These are phyloP conservation scores for Sebastes flavidus DNA, from an alignment of 2,797 vertebrate genomes.

Conservation along the genomic window DNA sequence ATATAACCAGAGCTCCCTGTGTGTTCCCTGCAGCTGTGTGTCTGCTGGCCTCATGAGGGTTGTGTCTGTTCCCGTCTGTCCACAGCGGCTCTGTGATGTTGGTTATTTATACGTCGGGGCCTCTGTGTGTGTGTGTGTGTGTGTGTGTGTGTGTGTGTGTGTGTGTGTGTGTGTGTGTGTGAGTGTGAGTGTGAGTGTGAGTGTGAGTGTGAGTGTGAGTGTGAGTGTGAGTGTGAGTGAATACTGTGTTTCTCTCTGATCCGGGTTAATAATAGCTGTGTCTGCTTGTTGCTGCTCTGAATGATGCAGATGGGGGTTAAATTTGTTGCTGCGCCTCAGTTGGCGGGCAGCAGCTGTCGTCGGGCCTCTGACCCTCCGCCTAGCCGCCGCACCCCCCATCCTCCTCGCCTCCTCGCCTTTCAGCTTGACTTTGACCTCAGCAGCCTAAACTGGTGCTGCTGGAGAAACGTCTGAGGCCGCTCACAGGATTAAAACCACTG, in stretches of 20 bases:
- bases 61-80: neutral
- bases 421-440: slow-evolving; percentile 17
- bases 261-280: slow-evolving; percentile 77
- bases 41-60: too few species aligned
- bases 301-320: slow-evolving; percentile 39
- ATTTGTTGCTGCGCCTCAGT: slow-evolving; percentile 30
- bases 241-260: slow-evolving; percentile 35
- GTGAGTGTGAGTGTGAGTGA: neutral
- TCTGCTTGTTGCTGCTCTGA: slow-evolving; percentile 52
- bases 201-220: accelerated
- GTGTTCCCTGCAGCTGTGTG: neutral
- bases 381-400: neutral
- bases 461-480: neutral
- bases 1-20: neutral
- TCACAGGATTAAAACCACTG: neutral
- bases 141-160: too few species aligned
- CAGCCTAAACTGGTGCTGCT: neutral
- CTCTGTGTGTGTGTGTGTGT: neutral
- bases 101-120: slow-evolving; percentile 12
- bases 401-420: neutral
- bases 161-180: too few species aligned
- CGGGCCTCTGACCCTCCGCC: neutral
- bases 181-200: neutral
- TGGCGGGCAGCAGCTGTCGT: slow-evolving; percentile 64
- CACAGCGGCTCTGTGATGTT: slow-evolving; percentile 2